These are phyloP conservation scores for Neofelis nebulosa DNA, from an alignment of 2,113 vertebrate genomes.

Conservation along the genomic window DNA sequence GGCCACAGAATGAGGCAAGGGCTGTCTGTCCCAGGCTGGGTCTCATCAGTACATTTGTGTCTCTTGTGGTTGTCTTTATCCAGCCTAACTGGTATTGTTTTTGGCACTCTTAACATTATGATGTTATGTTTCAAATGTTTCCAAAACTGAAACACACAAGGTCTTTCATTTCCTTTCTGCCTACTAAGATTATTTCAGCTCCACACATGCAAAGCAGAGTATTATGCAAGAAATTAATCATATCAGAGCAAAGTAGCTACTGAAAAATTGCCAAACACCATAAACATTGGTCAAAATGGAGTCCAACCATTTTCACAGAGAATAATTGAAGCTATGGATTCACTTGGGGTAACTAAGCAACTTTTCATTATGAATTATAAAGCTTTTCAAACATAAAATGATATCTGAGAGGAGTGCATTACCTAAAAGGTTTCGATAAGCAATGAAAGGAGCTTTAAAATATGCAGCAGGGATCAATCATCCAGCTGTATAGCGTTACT, in stretches of 20 bases:
- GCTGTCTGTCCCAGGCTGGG: constrained; percentile 50
- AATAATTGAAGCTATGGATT: constrained; percentile 86
- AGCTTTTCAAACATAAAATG: constrained; percentile 85
- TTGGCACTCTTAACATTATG: constrained; percentile 82
- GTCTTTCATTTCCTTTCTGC: constrained; percentile 83
- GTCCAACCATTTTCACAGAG: constrained; percentile 81
- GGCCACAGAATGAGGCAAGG: constrained; percentile 32
- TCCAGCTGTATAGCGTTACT: constrained; percentile 74
- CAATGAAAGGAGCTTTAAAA: constrained; percentile 81
- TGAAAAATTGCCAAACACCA: constrained; percentile 88
- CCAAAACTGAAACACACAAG: constrained; percentile 83
- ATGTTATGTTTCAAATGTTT: constrained; percentile 89
- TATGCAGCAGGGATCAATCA: constrained; percentile 86
- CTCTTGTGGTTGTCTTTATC: constrained; percentile 74
- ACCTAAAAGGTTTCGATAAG: constrained; percentile 86
- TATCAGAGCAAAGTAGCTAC: constrained; percentile 87
- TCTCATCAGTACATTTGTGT: constrained; percentile 69
- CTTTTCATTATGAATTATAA: constrained; percentile 89
- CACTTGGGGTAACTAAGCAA: constrained; percentile 78
- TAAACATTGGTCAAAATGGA: constrained; percentile 88
- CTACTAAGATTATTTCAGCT: constrained; percentile 84
- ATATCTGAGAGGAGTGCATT: constrained; percentile 83
- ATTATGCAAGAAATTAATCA: constrained; percentile 89
- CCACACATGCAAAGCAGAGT: constrained; percentile 81
- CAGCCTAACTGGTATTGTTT: constrained; percentile 73